Evolutionary conservation across 2,113 vertebrate genomes (phyloP), one percentile per base, ranked within the genome.

Genomic region (Cricetomys ansorgei): DNA sequence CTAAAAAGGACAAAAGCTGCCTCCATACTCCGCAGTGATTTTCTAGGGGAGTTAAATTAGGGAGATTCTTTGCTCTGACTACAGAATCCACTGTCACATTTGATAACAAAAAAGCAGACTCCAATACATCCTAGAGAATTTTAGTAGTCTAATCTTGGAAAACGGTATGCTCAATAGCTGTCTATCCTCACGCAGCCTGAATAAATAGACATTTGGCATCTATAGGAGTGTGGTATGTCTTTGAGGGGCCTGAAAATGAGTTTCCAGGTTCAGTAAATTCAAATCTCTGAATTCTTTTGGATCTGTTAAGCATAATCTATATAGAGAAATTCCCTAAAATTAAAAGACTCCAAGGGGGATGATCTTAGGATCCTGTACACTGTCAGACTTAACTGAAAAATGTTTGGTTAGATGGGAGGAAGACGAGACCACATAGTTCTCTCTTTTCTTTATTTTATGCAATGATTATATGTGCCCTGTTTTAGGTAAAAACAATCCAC

Each of bases 71-170:
- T 80, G 50, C 10, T 89, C 23, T 79, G 43, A 79, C 70, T 64
- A 75, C 0, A 85, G 65, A 95, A 57, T 91, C 53, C 43, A 80
- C 65, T 81, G 55, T 76, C 50, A 95, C 86, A 65, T 48, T 85
- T 43, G 11, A 19, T 64, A 37, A 65, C 16, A 83, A 67, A 25
- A 72, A 75, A 65, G 69, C 15, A 91, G n/a, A 93, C 3, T 80
- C 25, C 21, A 70, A 59, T 13, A 27, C 15, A 81, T 6, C 45
- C 84, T 59, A 57, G 76, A 76, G 37, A 94, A 90, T 45, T 89
- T 94, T 92, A 91, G 65, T 57, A 45, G 45, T 65, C 87, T 89
- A 45, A 37, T 65, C 65, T 89, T 94, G 65, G 15, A n/a, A 64
- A 83, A 70, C 55, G 34, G 0, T 88, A 21, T 70, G 43, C 55